phyloP scores from a whole-genome alignment of 2,113 vertebrate genomes.

The Pycnonotus jocosus region DNA sequence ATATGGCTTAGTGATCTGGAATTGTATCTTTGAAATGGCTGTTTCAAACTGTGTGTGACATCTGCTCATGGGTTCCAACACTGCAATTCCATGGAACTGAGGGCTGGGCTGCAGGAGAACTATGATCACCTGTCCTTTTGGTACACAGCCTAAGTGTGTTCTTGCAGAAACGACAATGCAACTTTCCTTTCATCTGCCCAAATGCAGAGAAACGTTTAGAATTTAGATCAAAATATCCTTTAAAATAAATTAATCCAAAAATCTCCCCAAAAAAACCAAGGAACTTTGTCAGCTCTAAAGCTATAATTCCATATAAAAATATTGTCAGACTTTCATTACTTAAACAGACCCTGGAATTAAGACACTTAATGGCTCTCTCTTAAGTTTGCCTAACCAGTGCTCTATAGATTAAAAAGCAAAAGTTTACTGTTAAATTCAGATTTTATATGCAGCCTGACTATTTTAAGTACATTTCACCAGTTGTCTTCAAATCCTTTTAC shows the following conservation, averaged over 20 bases:
- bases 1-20: background rate
- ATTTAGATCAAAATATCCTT: background rate
- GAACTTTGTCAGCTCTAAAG: background rate
- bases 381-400: background rate
- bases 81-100: background rate
- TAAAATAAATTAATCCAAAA: background rate
- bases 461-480: background rate
- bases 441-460: background rate
- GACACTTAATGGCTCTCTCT: background rate
- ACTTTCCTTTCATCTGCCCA: background rate
- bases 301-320: background rate
- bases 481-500: background rate
- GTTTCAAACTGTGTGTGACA: background rate
- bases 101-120: background rate
- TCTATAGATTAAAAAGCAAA: background rate
- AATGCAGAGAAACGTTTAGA: background rate
- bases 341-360: background rate
- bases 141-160: background rate
- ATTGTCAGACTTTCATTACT: background rate
- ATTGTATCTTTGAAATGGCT: background rate
- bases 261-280: fast-evolving
- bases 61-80: background rate
- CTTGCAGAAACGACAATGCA: background rate
- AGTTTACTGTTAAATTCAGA: background rate
- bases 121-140: background rate